These are phyloP conservation scores for Drosophila sordidula DNA, from an alignment of 2,888 invertebrate genomes.

Conservation along the genomic window DNA sequence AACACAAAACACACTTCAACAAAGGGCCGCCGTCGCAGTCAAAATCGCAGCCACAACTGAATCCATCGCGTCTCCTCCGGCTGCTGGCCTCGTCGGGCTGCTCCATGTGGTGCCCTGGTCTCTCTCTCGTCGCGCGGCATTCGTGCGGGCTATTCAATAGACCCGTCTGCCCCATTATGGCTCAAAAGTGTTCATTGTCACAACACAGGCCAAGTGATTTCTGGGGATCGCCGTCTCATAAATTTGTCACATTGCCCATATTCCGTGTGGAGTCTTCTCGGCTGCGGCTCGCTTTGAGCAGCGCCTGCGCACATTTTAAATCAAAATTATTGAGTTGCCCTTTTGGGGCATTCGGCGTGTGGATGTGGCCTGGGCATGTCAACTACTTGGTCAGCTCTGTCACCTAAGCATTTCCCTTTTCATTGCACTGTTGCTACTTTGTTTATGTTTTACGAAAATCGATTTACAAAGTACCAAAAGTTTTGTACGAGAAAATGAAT, in stretches of 20 bases:
- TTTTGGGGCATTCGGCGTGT: neutral
- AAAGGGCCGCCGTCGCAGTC: constrained; percentile 35
- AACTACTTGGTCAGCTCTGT: neutral
- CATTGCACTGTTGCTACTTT: neutral
- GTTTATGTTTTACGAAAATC: too few species aligned
- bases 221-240: constrained; percentile 58
- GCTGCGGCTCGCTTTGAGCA: constrained; percentile 50
- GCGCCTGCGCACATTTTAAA: constrained; percentile 77
- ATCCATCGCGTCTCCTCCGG: constrained; percentile 24
- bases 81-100: neutral
- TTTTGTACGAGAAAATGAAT: too few species aligned
- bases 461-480: too few species aligned
- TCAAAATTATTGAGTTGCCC: constrained; percentile 58
- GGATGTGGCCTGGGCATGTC: constrained; percentile 7
- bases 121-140: neutral
- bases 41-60: constrained; percentile 3
- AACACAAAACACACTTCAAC: constrained; percentile 63
- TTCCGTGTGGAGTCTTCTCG: constrained; percentile 32
- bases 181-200: constrained; percentile 63
- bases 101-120: neutral
- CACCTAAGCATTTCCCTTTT: neutral
- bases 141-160: constrained; percentile 68
- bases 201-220: constrained; percentile 47
- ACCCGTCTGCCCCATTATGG: constrained; percentile 23
- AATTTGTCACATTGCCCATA: constrained; percentile 71